Conservation (phyloP, 2,888 invertebrate genomes). For the Diarsia rubi region DNA sequence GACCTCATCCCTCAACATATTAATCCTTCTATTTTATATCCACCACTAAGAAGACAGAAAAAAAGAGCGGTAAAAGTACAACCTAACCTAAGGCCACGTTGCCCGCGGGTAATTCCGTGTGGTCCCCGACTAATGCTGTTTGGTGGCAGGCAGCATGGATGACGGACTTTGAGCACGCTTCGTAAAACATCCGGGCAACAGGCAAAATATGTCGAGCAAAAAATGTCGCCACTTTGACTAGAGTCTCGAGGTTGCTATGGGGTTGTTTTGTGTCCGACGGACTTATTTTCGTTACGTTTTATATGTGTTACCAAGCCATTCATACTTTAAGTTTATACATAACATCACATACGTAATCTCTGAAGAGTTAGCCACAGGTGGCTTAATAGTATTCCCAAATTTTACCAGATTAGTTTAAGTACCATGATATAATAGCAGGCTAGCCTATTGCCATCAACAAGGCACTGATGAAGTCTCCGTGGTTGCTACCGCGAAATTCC, state of each 20-base stretch:
- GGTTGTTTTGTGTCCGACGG: background rate
- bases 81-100: constrained; percentile 9
- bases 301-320: background rate
- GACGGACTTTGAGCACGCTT: constrained; percentile 32
- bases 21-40: constrained; percentile 2
- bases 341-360: no score
- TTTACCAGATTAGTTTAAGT: no score
- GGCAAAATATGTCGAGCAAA: constrained; percentile 25
- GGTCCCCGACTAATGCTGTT: constrained; percentile 47
- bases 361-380: no score
- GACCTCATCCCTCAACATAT: background rate
- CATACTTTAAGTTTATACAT: background rate
- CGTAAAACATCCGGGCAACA: constrained; percentile 25
- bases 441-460: no score
- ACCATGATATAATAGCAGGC: no score
- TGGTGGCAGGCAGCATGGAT: constrained; percentile 45
- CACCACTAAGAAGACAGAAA: background rate
- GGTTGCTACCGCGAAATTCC: no score
- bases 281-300: background rate
- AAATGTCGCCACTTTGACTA: background rate
- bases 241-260: background rate
- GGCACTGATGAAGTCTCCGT: no score
- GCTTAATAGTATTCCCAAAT: no score
- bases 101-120: constrained; percentile 45
- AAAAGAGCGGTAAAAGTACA: constrained; percentile 10